Conservation (phyloP, 2,888 invertebrate species). For the Furcula furcula region DNA sequence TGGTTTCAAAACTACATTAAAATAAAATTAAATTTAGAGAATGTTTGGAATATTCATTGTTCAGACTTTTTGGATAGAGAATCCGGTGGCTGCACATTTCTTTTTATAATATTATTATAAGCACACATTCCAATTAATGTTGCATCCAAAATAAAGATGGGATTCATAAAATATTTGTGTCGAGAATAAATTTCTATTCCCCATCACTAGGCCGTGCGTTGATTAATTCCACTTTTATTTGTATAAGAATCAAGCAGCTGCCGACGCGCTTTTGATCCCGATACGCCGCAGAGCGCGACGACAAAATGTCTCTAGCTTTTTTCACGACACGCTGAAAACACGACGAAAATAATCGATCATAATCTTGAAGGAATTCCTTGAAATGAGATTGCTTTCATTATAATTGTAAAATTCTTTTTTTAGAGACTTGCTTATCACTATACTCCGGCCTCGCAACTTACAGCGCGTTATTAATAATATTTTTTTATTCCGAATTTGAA, state of each 20-base stretch:
- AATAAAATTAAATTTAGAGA: no score
- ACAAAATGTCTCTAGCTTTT: conserved; percentile 66
- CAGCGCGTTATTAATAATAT: neutral
- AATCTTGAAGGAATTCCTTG: conserved; percentile 62
- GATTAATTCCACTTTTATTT: conserved; percentile 79
- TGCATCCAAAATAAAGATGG: no score
- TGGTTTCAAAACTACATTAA: no score
- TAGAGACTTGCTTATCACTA: conserved; percentile 13
- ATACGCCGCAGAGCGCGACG: conserved; percentile 64
- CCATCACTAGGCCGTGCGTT: conserved; percentile 61
- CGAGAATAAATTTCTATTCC: no score
- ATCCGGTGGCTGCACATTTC: no score
- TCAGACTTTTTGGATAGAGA: no score
- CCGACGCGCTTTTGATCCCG: conserved; percentile 71
- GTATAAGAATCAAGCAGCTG: conserved; percentile 73
- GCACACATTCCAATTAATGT: no score
- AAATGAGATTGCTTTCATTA: conserved; percentile 52
- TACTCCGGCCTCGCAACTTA: neutral
- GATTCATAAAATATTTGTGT: no score
- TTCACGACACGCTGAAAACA: conserved; percentile 64
- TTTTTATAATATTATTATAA: no score
- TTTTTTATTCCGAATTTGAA: neutral
- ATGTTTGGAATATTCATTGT: no score
- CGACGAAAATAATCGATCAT: conserved; percentile 76
- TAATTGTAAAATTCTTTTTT: conserved; percentile 35